Percentiles rank a stretch among this genome's conserved stretches.
Evolutionary conservation across 2,113 vertebrate genomes (phyloP).

Genomic region (Alaudala cheleensis): DNA sequence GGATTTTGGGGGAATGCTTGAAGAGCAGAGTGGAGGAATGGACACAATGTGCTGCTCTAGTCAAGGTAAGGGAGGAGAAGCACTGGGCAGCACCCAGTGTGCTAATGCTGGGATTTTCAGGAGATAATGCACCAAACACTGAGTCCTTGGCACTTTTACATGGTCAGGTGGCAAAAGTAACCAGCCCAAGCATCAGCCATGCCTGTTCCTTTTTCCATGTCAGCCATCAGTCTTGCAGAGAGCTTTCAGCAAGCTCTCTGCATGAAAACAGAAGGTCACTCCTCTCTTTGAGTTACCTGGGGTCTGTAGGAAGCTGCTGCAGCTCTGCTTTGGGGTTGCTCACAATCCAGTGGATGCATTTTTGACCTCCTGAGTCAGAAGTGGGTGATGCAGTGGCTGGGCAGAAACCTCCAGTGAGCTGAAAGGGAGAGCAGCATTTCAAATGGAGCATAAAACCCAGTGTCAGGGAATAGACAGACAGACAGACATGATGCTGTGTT

Average conservation of each 20-base stretch:
- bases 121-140: neutral
- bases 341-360: neutral
- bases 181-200: neutral
- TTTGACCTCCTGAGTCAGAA: neutral
- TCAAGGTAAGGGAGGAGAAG: rapidly evolving
- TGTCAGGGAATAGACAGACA: neutral
- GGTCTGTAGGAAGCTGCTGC: neutral
- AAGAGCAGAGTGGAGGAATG: neutral
- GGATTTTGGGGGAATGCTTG: neutral
- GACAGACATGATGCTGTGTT: neutral
- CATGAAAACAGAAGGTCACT: neutral
- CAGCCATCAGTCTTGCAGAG: neutral
- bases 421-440: neutral
- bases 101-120: neutral
- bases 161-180: neutral
- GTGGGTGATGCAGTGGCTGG: neutral
- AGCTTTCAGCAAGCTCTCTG: neutral
- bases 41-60: neutral
- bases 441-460: neutral
- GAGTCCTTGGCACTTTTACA: rapidly evolving
- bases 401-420: neutral
- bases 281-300: neutral
- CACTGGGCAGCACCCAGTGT: neutral
- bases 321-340: neutral
- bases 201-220: neutral